Conservation (phyloP, 2,888 invertebrate genomes). For the Mayetiola destructor region DNA sequence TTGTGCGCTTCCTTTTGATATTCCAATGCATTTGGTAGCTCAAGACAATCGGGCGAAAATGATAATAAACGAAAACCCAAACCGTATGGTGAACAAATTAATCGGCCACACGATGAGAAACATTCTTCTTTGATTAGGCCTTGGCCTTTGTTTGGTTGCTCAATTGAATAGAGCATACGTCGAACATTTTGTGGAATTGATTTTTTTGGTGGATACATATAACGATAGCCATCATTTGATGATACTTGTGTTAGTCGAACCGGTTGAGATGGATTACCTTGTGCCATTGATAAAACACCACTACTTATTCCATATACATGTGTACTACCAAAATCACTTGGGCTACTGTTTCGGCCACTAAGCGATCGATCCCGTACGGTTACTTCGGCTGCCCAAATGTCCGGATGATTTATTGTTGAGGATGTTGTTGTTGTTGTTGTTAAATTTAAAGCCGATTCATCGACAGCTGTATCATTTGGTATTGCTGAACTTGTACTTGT, state of each 20-base stretch:
- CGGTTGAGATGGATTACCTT: background rate
- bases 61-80: slow-evolving; percentile 73
- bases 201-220: slow-evolving; percentile 4
- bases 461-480: background rate
- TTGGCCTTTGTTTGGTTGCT: slow-evolving; percentile 77
- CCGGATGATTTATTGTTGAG: slow-evolving; percentile 21
- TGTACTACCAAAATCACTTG: slow-evolving; percentile 26
- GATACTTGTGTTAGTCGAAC: background rate
- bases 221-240: slow-evolving; percentile 1
- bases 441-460: background rate
- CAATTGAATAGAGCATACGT: slow-evolving; percentile 65
- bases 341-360: slow-evolving; percentile 23
- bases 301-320: slow-evolving; percentile 34
- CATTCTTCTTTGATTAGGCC: slow-evolving; percentile 88
- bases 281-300: slow-evolving; percentile 26
- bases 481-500: background rate
- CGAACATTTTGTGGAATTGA: slow-evolving; percentile 43
- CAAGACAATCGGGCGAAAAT: slow-evolving; percentile 61
- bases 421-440: background rate
- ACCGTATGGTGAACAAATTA: slow-evolving; percentile 81
- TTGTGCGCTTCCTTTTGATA: slow-evolving; percentile 37
- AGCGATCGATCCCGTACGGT: slow-evolving; percentile 30
- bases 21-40: slow-evolving; percentile 52
- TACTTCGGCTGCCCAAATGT: slow-evolving; percentile 35
- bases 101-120: slow-evolving; percentile 77